phyloP scores from a whole-genome alignment of 2,888 invertebrate genomes.

The Agriopis leucophaearia region DNA sequence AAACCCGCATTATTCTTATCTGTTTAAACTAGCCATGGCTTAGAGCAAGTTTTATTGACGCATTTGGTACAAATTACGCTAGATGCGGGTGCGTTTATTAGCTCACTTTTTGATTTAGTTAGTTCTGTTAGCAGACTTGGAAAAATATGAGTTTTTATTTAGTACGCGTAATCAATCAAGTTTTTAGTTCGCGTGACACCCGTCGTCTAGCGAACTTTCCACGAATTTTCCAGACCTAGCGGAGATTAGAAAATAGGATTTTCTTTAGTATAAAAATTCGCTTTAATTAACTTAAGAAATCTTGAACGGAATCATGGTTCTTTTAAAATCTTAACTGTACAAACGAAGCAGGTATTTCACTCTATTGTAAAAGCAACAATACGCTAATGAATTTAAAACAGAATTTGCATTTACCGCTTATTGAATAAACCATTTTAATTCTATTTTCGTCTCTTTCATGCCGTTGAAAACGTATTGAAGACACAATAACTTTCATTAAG shows the following conservation, averaged over 20 bases:
- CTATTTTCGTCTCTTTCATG: conserved; percentile 42
- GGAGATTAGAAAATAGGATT: conserved; percentile 11
- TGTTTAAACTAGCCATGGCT: conserved; percentile 54
- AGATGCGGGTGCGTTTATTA: conserved; percentile 65
- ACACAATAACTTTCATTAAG: conserved; percentile 38
- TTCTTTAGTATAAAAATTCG: conserved; percentile 12
- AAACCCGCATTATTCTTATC: conserved; percentile 63
- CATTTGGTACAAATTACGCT: conserved; percentile 59
- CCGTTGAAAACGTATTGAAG: conserved; percentile 36
- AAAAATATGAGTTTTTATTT: conserved; percentile 8
- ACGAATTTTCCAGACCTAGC: conserved; percentile 1
- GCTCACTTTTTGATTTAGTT: conserved; percentile 47
- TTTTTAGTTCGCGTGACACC: conserved; percentile 27
- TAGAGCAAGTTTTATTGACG: conserved; percentile 62
- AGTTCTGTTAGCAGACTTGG: conserved; percentile 30
- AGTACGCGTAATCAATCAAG: conserved; percentile 29
- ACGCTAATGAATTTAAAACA: conserved; percentile 43
- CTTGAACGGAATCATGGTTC: conserved; percentile 9
- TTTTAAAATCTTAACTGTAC: conserved; percentile 6
- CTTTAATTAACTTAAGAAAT: conserved; percentile 25
- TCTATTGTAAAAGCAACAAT: conserved; percentile 36
- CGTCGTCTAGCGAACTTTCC: conserved; percentile 3
- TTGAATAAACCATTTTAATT: conserved; percentile 37
- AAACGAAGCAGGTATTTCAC: conserved; percentile 28
- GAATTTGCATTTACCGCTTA: conserved; percentile 42